Evolutionary conservation across 2,888 invertebrate genomes (phyloP).

Genomic region (Poecilus cupreus): DNA sequence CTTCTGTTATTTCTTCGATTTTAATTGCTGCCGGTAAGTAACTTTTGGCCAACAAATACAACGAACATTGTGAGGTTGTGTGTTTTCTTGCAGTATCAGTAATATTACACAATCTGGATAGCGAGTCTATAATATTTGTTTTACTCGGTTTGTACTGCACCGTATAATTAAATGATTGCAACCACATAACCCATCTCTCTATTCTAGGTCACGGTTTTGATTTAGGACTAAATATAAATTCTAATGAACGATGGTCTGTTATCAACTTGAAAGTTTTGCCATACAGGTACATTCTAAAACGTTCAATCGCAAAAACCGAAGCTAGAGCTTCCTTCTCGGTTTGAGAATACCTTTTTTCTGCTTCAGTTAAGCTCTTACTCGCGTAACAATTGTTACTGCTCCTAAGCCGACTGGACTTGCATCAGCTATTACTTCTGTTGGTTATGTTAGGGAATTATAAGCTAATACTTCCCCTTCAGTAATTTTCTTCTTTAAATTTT

Average conservation of each 20-base stretch:
- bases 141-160: not conserved
- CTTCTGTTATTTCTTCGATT: not conserved
- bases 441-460: conserved; percentile 42
- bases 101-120: not conserved
- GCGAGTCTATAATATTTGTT: not conserved
- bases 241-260: too few relatives aligned
- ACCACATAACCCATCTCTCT: not conserved
- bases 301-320: too few relatives aligned
- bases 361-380: conserved; percentile 67
- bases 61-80: not conserved
- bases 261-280: too few relatives aligned
- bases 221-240: too few relatives aligned
- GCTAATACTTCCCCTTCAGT: not conserved
- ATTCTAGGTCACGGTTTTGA: not conserved
- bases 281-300: too few relatives aligned
- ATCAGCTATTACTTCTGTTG: conserved; percentile 67
- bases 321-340: too few relatives aligned
- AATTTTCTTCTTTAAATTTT: not conserved
- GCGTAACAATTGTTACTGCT: conserved; percentile 67
- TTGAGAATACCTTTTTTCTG: too few relatives aligned
- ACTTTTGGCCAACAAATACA: not conserved
- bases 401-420: conserved; percentile 67
- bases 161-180: not conserved
- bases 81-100: not conserved
- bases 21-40: not conserved